Conservation (phyloP, 1,140 invertebrate species). For the Hormaphis cornu region DNA sequence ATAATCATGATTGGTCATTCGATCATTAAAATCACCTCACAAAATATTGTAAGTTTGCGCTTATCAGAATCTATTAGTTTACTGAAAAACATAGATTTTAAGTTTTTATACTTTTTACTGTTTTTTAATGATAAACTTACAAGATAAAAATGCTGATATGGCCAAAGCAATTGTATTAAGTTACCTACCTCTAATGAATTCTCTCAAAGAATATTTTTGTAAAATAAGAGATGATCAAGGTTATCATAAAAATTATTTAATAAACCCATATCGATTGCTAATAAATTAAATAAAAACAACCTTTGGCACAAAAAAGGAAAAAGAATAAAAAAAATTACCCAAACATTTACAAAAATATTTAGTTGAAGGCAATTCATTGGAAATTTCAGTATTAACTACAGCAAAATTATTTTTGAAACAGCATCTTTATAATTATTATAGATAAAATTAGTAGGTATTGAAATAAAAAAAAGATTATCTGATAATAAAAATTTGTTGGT, state of each 20-base stretch:
- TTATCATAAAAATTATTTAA: background rate
- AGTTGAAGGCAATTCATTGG: background rate
- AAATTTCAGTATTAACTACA: background rate
- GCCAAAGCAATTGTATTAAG: background rate
- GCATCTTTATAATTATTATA: background rate
- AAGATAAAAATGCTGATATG: background rate
- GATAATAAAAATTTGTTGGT: background rate
- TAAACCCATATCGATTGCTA: background rate
- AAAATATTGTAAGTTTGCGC: too few species aligned
- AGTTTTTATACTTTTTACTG: background rate
- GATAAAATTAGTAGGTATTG: background rate
- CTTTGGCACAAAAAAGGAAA: background rate
- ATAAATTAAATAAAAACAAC: background rate
- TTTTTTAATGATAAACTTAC: background rate
- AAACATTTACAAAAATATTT: background rate
- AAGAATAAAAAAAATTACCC: background rate
- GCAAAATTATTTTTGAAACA: background rate
- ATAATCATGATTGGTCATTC: too few species aligned
- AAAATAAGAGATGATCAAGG: background rate
- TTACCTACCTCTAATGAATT: too few species aligned
- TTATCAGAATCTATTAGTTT: background rate
- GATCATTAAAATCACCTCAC: too few species aligned
- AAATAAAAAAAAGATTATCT: background rate
- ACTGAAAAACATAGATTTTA: background rate
- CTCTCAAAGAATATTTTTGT: background rate